Conservation (phyloP, 2,888 invertebrate genomes). For the Amphipyra tragopoginis region DNA sequence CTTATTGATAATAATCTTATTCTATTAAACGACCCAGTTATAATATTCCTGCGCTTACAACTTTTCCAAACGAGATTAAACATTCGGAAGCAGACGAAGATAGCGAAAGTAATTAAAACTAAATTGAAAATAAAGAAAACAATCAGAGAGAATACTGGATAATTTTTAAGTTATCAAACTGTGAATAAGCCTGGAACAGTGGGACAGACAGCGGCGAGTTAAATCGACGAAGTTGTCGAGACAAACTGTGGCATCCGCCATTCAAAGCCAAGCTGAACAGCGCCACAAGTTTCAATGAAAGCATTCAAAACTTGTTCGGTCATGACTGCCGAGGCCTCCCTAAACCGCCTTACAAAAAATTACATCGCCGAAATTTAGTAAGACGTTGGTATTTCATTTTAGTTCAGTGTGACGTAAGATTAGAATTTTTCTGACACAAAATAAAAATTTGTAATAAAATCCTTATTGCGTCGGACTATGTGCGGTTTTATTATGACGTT, state of each 20-base stretch:
- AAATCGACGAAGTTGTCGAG: conserved; percentile 80
- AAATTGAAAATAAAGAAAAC: conserved; percentile 41
- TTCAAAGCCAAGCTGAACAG: conserved; percentile 72
- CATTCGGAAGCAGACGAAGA: conserved; percentile 23
- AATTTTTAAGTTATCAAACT: conserved; percentile 54
- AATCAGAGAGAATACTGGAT: conserved; percentile 37
- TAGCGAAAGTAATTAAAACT: conserved; percentile 52
- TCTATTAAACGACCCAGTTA: conserved; percentile 14
- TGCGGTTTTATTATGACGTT: too few species aligned
- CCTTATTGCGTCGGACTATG: conserved; percentile 8
- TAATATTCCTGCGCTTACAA: conserved; percentile 22
- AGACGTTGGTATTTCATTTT: conserved; percentile 26
- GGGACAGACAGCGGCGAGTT: conserved; percentile 68
- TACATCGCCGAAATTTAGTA: conserved; percentile 30
- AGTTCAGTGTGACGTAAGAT: conserved; percentile 6
- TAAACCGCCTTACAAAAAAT: conserved; percentile 40
- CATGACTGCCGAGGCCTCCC: conserved; percentile 33
- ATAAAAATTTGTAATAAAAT: conserved; percentile 29
- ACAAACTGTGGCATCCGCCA: conserved; percentile 76
- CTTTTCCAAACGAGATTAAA: conserved; percentile 27
- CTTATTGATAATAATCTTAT: conserved; percentile 54
- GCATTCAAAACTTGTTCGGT: conserved; percentile 79
- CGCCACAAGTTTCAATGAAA: conserved; percentile 80
- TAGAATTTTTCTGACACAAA: conserved; percentile 10
- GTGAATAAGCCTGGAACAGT: conserved; percentile 65